Evolutionary conservation across 2,888 invertebrate species (phyloP).

Genomic region (Zygaena filipendulae): DNA sequence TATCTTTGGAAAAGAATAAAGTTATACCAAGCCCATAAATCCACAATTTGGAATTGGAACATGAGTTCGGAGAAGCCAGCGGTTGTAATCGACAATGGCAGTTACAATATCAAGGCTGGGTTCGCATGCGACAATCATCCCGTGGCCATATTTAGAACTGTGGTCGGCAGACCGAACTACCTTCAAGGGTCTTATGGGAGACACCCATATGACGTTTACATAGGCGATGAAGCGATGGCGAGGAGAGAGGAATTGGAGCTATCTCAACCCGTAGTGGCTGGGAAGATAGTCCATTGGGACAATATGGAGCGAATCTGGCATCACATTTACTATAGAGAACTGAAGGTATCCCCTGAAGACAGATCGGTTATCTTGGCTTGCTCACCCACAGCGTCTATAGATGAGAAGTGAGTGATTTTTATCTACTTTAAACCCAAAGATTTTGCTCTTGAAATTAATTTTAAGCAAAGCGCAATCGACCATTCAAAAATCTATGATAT

Average conservation of each 20-base stretch:
- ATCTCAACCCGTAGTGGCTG: conserved; percentile 29
- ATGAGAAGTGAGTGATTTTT: conserved; percentile 48
- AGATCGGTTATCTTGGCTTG: conserved; percentile 34
- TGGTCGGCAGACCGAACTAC: conserved; percentile 41
- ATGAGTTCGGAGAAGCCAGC: conserved; percentile 46
- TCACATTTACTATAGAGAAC: conserved; percentile 40
- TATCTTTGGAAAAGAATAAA: too few species aligned
- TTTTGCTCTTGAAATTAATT: too few species aligned
- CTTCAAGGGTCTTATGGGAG: conserved; percentile 35
- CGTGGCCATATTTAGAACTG: conserved; percentile 40
- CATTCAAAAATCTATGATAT: too few species aligned
- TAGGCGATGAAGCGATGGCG: conserved; percentile 36
- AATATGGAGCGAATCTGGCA: conserved; percentile 55
- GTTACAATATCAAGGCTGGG: conserved; percentile 44
- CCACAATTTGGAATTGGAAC: too few species aligned
- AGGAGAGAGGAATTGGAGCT: conserved; percentile 30
- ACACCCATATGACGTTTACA: conserved; percentile 37
- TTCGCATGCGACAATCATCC: conserved; percentile 56
- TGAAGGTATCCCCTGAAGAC: conserved; percentile 51
- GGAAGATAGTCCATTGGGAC: conserved; percentile 47
- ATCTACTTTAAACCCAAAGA: conserved; percentile 5
- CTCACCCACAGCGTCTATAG: conserved; percentile 24
- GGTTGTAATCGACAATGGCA: conserved; percentile 48
- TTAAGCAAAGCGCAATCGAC: too few species aligned
- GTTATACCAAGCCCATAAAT: too few species aligned